A percentile compares a stretch with the other conserved stretches of the same genome.
These are phyloP conservation scores for Sabatieria punctata DNA, from an alignment of 2,888 invertebrate genomes.

Conservation along the genomic window DNA sequence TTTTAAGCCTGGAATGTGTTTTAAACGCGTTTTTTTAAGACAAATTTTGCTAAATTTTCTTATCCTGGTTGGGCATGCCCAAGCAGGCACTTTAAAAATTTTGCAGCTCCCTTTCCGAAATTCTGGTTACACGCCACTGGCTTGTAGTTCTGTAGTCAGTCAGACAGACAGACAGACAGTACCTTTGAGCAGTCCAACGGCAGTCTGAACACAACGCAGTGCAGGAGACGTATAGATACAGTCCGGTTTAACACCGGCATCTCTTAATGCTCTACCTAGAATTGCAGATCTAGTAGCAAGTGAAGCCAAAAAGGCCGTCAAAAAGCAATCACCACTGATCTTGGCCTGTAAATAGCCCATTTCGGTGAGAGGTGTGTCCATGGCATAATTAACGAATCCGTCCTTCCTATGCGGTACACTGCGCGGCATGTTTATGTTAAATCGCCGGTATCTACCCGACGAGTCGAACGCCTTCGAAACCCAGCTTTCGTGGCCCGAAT, in stretches of 20 bases:
- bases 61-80: no score
- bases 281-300: no score
- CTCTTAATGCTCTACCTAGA: constrained; percentile 58
- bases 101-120: no score
- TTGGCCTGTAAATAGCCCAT: constrained; percentile 67
- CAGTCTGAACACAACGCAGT: constrained; percentile 73
- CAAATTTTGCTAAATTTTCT: no score
- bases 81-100: no score
- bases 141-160: no score
- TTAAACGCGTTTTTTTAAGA: no score
- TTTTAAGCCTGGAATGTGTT: no score
- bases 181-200: constrained; percentile 40
- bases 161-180: background rate
- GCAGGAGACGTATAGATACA: constrained; percentile 74
- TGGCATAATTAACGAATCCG: constrained; percentile 43
- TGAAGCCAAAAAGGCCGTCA: no score
- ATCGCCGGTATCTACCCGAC: constrained; percentile 48
- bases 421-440: constrained; percentile 80
- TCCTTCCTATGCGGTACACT: constrained; percentile 51
- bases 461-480: constrained; percentile 5
- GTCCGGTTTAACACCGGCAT: constrained; percentile 48
- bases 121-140: no score
- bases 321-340: constrained; percentile 39
- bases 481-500: constrained; percentile 12
- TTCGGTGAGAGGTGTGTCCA: constrained; percentile 72